Conservation (phyloP, 2,113 vertebrate genomes). For the Leucosticte australis region DNA sequence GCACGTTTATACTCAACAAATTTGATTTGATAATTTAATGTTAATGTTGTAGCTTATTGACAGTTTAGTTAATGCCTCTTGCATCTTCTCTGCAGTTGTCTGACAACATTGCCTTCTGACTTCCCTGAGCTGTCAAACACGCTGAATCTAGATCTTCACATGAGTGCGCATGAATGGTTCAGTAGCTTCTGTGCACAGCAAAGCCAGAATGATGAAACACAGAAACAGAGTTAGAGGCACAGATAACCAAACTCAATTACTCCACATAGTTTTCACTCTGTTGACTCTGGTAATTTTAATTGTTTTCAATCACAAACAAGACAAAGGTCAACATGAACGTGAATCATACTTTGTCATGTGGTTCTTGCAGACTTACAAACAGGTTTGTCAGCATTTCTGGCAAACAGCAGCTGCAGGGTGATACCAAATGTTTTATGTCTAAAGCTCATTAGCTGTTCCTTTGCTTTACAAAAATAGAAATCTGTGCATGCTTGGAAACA, state of each 20-base stretch:
- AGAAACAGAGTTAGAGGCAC: constrained; percentile 54
- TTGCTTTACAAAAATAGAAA: constrained; percentile 36
- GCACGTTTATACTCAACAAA: background rate
- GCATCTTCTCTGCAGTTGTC: constrained; percentile 47
- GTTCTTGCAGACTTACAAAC: constrained; percentile 43
- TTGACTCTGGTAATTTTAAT: constrained; percentile 68
- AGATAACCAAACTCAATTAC: constrained; percentile 61
- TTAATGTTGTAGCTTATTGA: constrained; percentile 50
- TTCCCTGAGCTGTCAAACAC: constrained; percentile 70
- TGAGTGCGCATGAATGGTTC: constrained; percentile 63
- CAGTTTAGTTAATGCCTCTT: constrained; percentile 22
- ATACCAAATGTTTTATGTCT: constrained; percentile 41
- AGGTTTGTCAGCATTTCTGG: constrained; percentile 70
- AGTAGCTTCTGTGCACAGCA: constrained; percentile 45
- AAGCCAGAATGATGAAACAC: constrained; percentile 60
- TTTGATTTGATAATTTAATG: constrained; percentile 54
- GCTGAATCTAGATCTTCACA: constrained; percentile 43
- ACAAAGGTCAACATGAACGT: constrained; percentile 58
- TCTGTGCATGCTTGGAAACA: background rate
- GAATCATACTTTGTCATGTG: constrained; percentile 34
- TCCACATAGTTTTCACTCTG: constrained; percentile 41
- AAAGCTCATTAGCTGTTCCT: constrained; percentile 1
- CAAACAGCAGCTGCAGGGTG: constrained; percentile 31
- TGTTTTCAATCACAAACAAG: constrained; percentile 62
- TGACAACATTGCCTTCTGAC: constrained; percentile 56